Base-by-base conservation (phyloP, 2,888 invertebrate species). In the Mongoloraphidia duomilia region DNA sequence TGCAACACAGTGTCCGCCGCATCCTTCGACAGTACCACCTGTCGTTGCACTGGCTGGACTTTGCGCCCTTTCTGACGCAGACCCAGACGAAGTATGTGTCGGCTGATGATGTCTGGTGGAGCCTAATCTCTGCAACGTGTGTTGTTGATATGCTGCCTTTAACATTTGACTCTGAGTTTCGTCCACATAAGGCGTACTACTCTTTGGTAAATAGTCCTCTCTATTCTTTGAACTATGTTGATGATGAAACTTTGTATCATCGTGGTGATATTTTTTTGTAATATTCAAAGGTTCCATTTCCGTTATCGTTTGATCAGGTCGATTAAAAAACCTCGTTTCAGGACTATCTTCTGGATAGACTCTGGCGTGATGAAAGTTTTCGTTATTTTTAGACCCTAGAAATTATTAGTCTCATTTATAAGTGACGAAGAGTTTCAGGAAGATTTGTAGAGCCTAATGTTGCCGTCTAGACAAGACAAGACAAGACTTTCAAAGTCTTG, bases 1-100 rank as follows among this genome's bases (percentile, higher is more conserved):
- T 54, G 77, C 79, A 54, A 79, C 77, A 56, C 81, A 81, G 61
- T 79, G 79, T 5, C 81, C 81, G 10, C 80, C 80, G 63, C 81
- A 81, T 26, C 80, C 80, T 53, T 79, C 76, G 51, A 79, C 75
- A 42, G 76, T 73, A 50, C 71, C 72, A 60, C 73, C 73, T 51
- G 66, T 67, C 17, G 65, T 63, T 12, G 67, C 63, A 56, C 66
- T 64, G 54, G 62, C 60, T 14, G 66, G 63, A 56, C 65, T 66
- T 52, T 63, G 64, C 2, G 66, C 63, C 46, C 66, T 55, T 40
- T 64, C 65, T 2, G 59, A 60, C 34, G 56, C 45, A 8, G 45
- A 37, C 6, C 38, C 45, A 36, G 45, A 45, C 10, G 38, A 33
- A 9, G 36, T 45, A 11, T 37, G n/a, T 9, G 26, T 26, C 26